These are phyloP conservation scores for Clusia tigrina DNA, from an alignment of 2,888 invertebrate species.

Conservation along the genomic window DNA sequence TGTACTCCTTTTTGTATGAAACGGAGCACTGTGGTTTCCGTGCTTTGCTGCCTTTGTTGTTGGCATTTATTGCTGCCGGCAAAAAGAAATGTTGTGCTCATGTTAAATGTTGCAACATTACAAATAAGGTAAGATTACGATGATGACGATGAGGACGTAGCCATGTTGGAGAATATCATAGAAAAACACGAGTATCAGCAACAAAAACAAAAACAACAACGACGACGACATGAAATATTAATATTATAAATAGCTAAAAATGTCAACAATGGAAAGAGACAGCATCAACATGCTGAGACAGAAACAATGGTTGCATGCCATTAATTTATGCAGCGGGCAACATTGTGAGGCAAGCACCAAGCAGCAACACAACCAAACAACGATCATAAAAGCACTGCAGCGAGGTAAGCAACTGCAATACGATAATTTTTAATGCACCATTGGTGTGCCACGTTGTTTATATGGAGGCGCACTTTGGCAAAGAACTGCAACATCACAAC, in stretches of 20 bases:
- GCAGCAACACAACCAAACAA: neutral
- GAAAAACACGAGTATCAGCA: too few relatives aligned
- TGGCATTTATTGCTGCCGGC: neutral
- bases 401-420: slow-evolving; percentile 17
- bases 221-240: neutral
- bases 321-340: slow-evolving; percentile 20
- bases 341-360: too few relatives aligned
- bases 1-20: too few relatives aligned
- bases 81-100: too few relatives aligned
- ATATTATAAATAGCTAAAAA: slow-evolving; percentile 3
- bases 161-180: too few relatives aligned
- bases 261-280: neutral
- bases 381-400: slow-evolving; percentile 14
- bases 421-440: neutral
- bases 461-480: neutral
- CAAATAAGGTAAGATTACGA: neutral
- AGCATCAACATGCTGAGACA: neutral
- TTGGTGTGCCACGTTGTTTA: neutral
- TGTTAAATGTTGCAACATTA: too few relatives aligned
- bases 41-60: neutral
- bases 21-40: too few relatives aligned
- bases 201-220: too few relatives aligned
- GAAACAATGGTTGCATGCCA: slow-evolving; percentile 3
- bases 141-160: neutral
- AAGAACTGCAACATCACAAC: neutral